Evolutionary conservation across 2,113 vertebrate genomes (phyloP).

Genomic region (Camarhynchus parvulus): DNA sequence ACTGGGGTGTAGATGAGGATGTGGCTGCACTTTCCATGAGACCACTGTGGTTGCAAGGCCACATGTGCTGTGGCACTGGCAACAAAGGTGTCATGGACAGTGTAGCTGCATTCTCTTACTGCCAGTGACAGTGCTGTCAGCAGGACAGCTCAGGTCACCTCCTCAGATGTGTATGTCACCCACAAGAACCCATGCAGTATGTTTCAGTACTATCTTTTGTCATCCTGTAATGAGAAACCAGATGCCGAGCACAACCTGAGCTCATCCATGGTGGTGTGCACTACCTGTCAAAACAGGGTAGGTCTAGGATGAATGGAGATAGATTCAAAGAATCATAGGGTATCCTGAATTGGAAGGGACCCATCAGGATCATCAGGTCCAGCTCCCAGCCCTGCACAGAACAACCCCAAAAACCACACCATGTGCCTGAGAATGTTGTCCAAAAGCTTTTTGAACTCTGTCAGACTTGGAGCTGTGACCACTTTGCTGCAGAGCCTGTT

Average conservation of each 20-base stretch:
- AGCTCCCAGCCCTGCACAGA: neutral
- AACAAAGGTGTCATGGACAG: neutral
- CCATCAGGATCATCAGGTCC: neutral
- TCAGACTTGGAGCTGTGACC: neutral
- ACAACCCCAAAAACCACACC: neutral
- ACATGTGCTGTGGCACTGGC: neutral
- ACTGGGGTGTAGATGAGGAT: neutral
- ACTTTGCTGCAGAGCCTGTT: neutral
- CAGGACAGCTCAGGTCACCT: neutral
- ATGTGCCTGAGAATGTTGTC: neutral
- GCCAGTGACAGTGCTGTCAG: neutral
- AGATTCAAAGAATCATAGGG: neutral
- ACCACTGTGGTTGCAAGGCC: neutral
- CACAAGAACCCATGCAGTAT: neutral
- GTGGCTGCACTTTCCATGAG: neutral
- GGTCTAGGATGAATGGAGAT: neutral
- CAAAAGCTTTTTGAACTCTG: neutral
- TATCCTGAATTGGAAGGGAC: neutral
- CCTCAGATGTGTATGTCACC: accelerated
- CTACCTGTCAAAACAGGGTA: neutral
- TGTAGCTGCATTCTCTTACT: accelerated
- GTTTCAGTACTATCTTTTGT: neutral
- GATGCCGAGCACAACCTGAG: neutral
- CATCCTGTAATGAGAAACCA: neutral
- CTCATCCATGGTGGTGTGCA: neutral